Evolutionary conservation across 2,888 invertebrate genomes (phyloP).

Genomic region (Harpalus rubripes): DNA sequence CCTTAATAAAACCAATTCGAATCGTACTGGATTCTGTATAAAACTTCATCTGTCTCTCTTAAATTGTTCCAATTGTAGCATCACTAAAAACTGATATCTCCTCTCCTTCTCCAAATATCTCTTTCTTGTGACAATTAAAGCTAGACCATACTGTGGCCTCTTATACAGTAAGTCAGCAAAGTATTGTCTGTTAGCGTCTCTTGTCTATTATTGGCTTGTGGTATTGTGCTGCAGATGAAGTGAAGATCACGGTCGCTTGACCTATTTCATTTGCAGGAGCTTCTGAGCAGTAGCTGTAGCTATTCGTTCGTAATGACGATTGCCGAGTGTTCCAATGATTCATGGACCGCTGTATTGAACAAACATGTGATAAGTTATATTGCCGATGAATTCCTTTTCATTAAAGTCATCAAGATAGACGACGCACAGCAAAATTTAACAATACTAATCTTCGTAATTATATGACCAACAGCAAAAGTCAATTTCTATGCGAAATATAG

Average conservation of each 20-base stretch:
- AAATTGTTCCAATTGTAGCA: constrained; percentile 33
- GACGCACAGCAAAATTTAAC: too few relatives aligned
- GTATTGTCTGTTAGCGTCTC: too few relatives aligned
- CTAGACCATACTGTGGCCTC: not conserved
- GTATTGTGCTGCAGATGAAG: not conserved
- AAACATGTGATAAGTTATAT: constrained; percentile 59
- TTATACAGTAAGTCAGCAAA: not conserved
- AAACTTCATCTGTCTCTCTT: not conserved
- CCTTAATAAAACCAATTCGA: too few relatives aligned
- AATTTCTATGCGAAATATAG: too few relatives aligned
- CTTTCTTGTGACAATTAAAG: constrained; percentile 27
- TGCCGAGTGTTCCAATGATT: constrained; percentile 16
- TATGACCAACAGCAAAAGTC: too few relatives aligned
- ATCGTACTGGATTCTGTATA: too few relatives aligned
- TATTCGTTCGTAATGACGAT: constrained; percentile 1
- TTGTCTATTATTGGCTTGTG: not conserved
- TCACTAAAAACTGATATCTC: constrained; percentile 30
- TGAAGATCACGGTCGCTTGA: constrained; percentile 59
- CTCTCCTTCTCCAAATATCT: constrained; percentile 19
- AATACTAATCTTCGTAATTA: too few relatives aligned
- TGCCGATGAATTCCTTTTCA: constrained; percentile 49
- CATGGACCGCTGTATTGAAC: constrained; percentile 54
- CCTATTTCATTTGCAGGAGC: constrained; percentile 55
- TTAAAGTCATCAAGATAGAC: constrained; percentile 23
- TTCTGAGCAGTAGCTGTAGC: not conserved